Evolutionary conservation across 2,797 vertebrate genomes (phyloP).

Genomic region (Hydrocynus forskahlii): DNA sequence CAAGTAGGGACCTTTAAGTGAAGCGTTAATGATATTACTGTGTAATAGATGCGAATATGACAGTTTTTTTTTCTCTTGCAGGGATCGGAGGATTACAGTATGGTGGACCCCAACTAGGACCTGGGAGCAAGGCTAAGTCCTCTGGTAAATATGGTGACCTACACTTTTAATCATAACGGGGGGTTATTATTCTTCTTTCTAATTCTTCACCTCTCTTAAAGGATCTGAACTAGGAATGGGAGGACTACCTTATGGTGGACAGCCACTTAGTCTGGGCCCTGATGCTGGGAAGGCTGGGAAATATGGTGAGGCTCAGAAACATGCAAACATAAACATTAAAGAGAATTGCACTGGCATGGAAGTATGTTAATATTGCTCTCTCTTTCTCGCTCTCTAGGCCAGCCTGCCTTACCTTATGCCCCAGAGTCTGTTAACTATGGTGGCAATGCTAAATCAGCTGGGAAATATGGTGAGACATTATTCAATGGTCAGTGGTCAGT

Average conservation of each 20-base stretch:
- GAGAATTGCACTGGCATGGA: background rate
- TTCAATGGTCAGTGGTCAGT: background rate
- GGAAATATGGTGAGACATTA: conserved; percentile 65
- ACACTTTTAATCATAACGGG: background rate
- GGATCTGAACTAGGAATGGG: conserved; percentile 60
- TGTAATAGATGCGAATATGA: background rate
- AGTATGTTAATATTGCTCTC: background rate
- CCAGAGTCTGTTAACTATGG: conserved; percentile 46
- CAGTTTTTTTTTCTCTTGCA: conserved; percentile 13
- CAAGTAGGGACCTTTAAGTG: no score
- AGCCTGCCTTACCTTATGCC: conserved; percentile 57
- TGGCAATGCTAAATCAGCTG: conserved; percentile 56
- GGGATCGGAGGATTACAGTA: conserved; percentile 41
- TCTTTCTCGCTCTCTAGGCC: conserved; percentile 54
- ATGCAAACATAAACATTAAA: background rate
- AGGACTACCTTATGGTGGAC: conserved; percentile 60
- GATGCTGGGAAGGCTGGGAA: conserved; percentile 62
- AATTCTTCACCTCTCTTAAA: background rate
- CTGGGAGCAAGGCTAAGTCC: conserved; percentile 29
- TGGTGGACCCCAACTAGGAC: conserved; percentile 22
- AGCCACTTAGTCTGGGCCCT: conserved; percentile 52
- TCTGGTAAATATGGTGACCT: conserved; percentile 46
- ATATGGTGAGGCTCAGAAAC: conserved; percentile 65
- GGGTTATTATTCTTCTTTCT: no score
- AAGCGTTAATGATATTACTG: no score